Evolutionary conservation across 2,888 invertebrate species (phyloP), one percentile per base, ranked within the genome.

Genomic region (Torymus aiolomorphi): DNA sequence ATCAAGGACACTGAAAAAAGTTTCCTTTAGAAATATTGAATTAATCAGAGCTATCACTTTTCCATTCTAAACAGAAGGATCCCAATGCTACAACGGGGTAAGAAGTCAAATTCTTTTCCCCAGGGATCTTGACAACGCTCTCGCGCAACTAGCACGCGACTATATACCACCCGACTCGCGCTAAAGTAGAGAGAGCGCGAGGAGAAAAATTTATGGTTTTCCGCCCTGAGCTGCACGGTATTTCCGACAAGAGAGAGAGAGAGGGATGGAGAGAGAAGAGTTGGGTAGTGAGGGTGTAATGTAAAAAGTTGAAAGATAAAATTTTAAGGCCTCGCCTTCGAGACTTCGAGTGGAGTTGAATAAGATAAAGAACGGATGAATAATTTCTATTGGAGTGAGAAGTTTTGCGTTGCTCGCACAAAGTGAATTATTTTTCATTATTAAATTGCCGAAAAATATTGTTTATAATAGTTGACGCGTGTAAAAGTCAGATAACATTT

Each of bases 271-370:
- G 67, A 80, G 51, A 59, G 72, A 52, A 63, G 49, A 51, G 31
- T 42, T 59, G 56, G 77, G 61, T 67, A 78, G 56, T 42, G 20
- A 56, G 69, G 24, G 78, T 71, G 74, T 78, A 66, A 83, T 73
- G 74, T 80, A 80, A 79, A 74, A 80, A 81, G 80, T 81, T 82
- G 63, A 77, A 79, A 75, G 78, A 78, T 78, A 81, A 78, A 78
- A 78, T 81, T 81, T 81, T 75, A 78, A 77, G 52, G 78, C 62
- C 77, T 73, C 42, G 20, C 8, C 76, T 80, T 56, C 71, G 79
- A 81, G 66, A 78, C 56, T 69, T 78, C 73, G 72, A 76, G 59
- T 70, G 66, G 56, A 67, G 51, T 62, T 71, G 71, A 81, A 81
- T 81, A 74, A 77, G 72, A 74, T 80, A 70, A 80, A 59, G 80